These are phyloP conservation scores for Hylomyscus alleni DNA, from an alignment of 2,797 vertebrate species.

Conservation along the genomic window DNA sequence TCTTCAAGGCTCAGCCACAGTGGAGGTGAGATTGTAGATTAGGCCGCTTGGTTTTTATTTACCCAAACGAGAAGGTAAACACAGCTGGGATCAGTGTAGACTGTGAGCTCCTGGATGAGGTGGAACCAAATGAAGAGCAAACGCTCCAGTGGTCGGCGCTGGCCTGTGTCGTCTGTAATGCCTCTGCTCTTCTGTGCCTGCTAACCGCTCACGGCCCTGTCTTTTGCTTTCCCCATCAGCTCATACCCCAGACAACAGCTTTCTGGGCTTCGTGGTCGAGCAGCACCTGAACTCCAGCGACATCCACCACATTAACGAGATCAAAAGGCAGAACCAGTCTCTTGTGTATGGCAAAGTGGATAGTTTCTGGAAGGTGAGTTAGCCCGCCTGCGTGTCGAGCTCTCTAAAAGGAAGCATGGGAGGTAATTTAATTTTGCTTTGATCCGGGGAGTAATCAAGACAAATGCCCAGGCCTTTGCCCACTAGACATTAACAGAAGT, in stretches of 20 bases:
- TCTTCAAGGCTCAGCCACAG: neutral
- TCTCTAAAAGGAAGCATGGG: slow-evolving; percentile 45
- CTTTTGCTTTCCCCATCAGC: slow-evolving; percentile 88
- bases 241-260: slow-evolving; percentile 99
- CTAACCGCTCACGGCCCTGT: slow-evolving; percentile 48
- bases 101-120: neutral
- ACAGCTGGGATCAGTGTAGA: neutral
- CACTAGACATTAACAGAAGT: slow-evolving; percentile 65
- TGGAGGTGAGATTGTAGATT: neutral
- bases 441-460: slow-evolving; percentile 68
- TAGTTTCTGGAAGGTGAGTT: slow-evolving; percentile 99
- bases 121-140: neutral
- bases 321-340: slow-evolving; percentile 99
- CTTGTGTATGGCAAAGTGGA: slow-evolving; percentile 99
- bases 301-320: slow-evolving; percentile 96
- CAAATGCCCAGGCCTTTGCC: slow-evolving; percentile 71
- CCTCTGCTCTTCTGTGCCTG: neutral
- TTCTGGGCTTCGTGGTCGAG: slow-evolving; percentile 99
- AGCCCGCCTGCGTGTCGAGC: neutral
- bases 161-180: neutral
- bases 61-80: neutral
- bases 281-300: slow-evolving; percentile 99
- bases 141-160: neutral
- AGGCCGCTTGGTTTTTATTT: neutral
- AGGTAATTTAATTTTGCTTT: slow-evolving; percentile 79